Evolutionary conservation across 2,113 vertebrate genomes (phyloP), one percentile per base, ranked within the genome.

Genomic region (Myotis davidii): DNA sequence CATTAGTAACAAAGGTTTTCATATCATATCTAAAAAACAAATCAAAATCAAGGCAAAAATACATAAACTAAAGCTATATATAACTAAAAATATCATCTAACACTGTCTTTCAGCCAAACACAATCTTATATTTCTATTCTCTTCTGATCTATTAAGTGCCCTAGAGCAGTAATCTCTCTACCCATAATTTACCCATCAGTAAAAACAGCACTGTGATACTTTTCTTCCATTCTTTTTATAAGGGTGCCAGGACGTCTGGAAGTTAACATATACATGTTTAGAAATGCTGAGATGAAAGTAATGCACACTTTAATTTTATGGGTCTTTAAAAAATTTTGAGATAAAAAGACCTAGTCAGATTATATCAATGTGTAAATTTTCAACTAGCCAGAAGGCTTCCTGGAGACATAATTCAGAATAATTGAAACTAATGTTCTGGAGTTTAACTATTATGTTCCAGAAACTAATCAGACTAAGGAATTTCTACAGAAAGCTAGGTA

Each of bases 281-380:
- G 88, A 88, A 96, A 97, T 79, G 52, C 69, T 94, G 32, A 95
- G 95, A 96, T 96, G 92, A 98, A 95, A 96, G 94, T 92, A 96
- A 94, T 76, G 64, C 29, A 65, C 52, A 89, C 54, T 97, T 96
- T 94, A 95, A 94, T 97, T 95, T 97, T 95, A 97, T 86, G 73
- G 48, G 59, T 94, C 88, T 94, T 95, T 86, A 34, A 29, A 85
- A 88, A 94, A 93, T 95, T 82, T 90, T 92, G 95, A 92, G 92
- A 96, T 94, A 94, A 95, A 97, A 97, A 95, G 90, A 85, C 45
- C 61, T 76, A 88, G 54, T 94, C 42, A 94, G 74, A 97, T 94
- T 94, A 94, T 90, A 96, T 95, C 82, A 94, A 67, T 92, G 83
- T 95, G 94, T 88, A 94, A 85, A 97, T 86, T 94, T 94, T 91